Evolutionary conservation across 2,888 invertebrate species (phyloP), one percentile per base, ranked within the genome.

Genomic region (Nipponacmea schrenckii): DNA sequence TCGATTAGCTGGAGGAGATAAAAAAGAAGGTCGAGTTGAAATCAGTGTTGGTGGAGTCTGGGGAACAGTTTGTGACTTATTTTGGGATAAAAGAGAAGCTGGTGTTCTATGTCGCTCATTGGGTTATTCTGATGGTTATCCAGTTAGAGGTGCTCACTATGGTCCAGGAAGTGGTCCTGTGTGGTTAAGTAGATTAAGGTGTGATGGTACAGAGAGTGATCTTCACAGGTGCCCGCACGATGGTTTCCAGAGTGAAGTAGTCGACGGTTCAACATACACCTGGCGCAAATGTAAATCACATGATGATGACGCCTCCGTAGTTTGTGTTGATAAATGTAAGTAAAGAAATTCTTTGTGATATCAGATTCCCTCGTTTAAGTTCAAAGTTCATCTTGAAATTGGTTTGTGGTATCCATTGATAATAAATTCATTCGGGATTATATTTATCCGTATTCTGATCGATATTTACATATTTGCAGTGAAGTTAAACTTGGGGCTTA

Each of bases 21-120:
- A 65, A 3, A 68, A 75, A 15, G 73, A 76, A 45, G 86, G 86
- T 1, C 79, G 84, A 8, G 89, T 94, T 8, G 93, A 94, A 90
- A 91, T 94, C 4, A 92, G 92, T 88, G 91, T 93, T 92, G 87
- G 89, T 74, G 93, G 92, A 0, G 90, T 91, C 71, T 93, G 93
- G 92, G 94, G 94, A 0, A 92, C 92, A 74, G 91, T 94, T 7
- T 94, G 94, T 85, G 94, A 94, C 83, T 93, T 93, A 78, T 91
- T 92, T 78, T 94, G 94, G 85, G 93, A 92, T 20, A 86, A 93
- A 75, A 90, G 89, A 24, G 92, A 93, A 79, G 94, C 94, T 0
- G 90, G 92, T 78, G 93, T 94, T 0, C 74, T 85, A 39, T 85
- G 85, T 71, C 81, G 83, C 3, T 74, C 77, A 17, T 74, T 81